Evolutionary conservation across 2,888 invertebrate species (phyloP).

Genomic region (Gymnocheta viridis): DNA sequence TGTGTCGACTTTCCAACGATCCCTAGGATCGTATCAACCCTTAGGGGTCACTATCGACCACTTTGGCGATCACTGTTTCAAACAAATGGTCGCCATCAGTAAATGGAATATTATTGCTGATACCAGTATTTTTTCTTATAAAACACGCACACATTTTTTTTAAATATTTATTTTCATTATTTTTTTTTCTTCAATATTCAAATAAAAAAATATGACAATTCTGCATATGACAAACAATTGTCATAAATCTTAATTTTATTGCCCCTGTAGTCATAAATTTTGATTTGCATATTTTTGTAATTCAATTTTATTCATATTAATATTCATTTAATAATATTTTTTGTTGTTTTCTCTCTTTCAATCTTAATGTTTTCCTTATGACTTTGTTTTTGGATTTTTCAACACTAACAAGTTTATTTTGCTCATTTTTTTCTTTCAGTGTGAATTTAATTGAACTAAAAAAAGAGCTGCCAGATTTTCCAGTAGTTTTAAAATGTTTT

Average conservation of each 20-base stretch:
- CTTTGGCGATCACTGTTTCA: background rate
- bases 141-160: conserved; percentile 32
- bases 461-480: conserved; percentile 50
- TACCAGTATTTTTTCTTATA: conserved; percentile 20
- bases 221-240: conserved; percentile 55
- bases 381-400: background rate
- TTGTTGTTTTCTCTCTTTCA: conserved; percentile 2
- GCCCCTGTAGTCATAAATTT: conserved; percentile 60
- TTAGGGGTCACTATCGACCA: background rate
- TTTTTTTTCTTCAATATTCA: conserved; percentile 22
- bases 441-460: conserved; percentile 34
- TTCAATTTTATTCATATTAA: conserved; percentile 59
- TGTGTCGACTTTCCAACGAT: too few relatives aligned
- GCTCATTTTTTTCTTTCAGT: conserved; percentile 47
- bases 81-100: conserved; percentile 13
- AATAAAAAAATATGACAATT: conserved; percentile 36
- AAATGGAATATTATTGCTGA: conserved; percentile 14
- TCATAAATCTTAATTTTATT: conserved; percentile 67
- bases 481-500: background rate
- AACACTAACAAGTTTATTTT: background rate
- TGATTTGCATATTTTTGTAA: conserved; percentile 64
- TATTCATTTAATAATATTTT: conserved; percentile 39
- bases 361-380: conserved; percentile 51
- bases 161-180: background rate
- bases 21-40: background rate